Conservation (phyloP, 2,888 invertebrate genomes). For the Amphipyra tragopoginis region DNA sequence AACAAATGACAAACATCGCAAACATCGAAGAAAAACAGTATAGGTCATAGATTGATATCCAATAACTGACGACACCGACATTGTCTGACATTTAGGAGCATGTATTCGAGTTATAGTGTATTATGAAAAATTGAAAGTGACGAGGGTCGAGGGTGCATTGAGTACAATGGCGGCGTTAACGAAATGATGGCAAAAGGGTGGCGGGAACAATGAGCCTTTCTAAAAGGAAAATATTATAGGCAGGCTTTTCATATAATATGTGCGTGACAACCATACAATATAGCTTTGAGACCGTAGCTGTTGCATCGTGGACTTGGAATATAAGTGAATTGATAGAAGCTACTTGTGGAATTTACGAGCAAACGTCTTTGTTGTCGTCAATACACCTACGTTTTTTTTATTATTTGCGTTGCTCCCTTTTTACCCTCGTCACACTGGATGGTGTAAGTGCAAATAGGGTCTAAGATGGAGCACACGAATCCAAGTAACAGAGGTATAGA, state of each 20-base stretch:
- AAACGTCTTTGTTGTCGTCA: too few species aligned
- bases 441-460: too few species aligned
- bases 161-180: constrained; percentile 39
- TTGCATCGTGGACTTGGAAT: constrained; percentile 11
- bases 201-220: constrained; percentile 31
- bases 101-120: constrained; percentile 24
- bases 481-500: too few species aligned
- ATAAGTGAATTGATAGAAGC: neutral
- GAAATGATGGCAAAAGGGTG: constrained; percentile 28
- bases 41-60: constrained; percentile 10
- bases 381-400: too few species aligned
- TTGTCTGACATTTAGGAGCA: constrained; percentile 11
- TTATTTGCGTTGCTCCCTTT: too few species aligned
- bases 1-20: too few species aligned
- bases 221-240: constrained; percentile 44
- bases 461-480: too few species aligned
- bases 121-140: constrained; percentile 66
- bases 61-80: constrained; percentile 8
- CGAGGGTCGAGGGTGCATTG: constrained; percentile 58
- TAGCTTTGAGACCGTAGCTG: neutral
- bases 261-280: constrained; percentile 1
- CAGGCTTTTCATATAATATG: constrained; percentile 5
- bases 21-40: neutral
- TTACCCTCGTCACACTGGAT: too few species aligned
- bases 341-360: too few species aligned